Base-by-base conservation (phyloP, 2,888 invertebrate species). In the Dolichopus griseipennis region DNA sequence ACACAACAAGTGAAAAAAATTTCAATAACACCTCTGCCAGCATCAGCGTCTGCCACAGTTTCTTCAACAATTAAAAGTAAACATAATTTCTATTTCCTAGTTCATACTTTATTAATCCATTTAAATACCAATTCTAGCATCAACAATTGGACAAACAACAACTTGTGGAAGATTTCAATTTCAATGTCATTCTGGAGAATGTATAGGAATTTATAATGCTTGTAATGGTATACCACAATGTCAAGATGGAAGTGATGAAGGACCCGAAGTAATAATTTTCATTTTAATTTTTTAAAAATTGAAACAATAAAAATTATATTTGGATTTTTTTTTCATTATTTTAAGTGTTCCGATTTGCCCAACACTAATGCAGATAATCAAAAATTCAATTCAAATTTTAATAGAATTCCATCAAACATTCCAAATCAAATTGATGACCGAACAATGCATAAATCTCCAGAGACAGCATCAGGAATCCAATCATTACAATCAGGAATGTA, bases 141-240 rank as follows among this genome's bases (percentile, higher is more conserved):
- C 52, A 52, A 6, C 18, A 52, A n/a, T 33, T 4, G 10, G 21
- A 12, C 15, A 21, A 22, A 21, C 7, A 15, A 27, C 37, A 34
- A 69, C 64, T 70, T 95, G 95, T 83, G 91, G 90, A 74, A 86
- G 90, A 71, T 92, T 91, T 82, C 94, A 96, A 82, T 96, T 95
- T 81, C 89, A 90, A 79, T 96, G 95, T 77, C 88, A 90, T 73
- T 90, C 91, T 64, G 90, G 90, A 65, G 95, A 96, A 81, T 97
- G 96, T 79, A 93, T 97, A 75, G 96, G 95, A 8, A 86, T 95
- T 74, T 97, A 97, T 83, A 96, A 97, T 82, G 94, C 92, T 10
- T 97, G 96, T 77, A 94, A 96, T 81, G 95, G 95, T 67, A 92
- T 97, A 74, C 90, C 93, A 34, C 95, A 95, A 82, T 95, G 93